Evolutionary conservation across 2,113 vertebrate genomes (phyloP).

Genomic region (Corythornis vintsioides): DNA sequence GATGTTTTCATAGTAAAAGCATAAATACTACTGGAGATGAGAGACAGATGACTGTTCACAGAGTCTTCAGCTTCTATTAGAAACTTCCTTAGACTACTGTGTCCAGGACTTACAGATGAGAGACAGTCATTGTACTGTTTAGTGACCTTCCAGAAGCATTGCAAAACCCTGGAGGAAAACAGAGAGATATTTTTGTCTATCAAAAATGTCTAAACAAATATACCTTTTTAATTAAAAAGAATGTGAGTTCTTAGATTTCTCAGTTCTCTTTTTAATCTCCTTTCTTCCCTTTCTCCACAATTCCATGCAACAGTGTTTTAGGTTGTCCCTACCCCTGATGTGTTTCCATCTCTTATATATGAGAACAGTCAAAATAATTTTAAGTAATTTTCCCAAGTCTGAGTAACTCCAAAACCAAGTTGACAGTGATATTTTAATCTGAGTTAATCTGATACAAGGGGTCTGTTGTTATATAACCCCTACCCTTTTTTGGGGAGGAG

Average conservation of each 20-base stretch:
- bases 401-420: not conserved
- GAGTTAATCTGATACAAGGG: not conserved
- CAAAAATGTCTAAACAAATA: not conserved
- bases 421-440: not conserved
- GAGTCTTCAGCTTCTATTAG: not conserved
- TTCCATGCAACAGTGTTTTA: not conserved
- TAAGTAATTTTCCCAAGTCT: not conserved
- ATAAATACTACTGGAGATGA: slow-evolving; percentile 6
- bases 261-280: not conserved
- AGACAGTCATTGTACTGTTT: not conserved
- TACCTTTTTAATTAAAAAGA: not conserved
- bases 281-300: not conserved
- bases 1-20: slow-evolving; percentile 15
- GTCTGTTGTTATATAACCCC: not conserved
- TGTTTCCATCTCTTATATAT: not conserved
- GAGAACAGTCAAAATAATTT: not conserved
- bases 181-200: not conserved
- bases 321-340: not conserved
- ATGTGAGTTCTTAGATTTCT: not conserved
- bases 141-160: not conserved
- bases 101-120: not conserved
- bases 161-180: not conserved
- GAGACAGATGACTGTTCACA: not conserved
- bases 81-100: not conserved
- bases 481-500: not conserved